Percentiles rank a stretch among this genome's conserved stretches.
These are phyloP conservation scores for Neostethus bicornis DNA, from an alignment of 2,797 vertebrate genomes.

Conservation along the genomic window DNA sequence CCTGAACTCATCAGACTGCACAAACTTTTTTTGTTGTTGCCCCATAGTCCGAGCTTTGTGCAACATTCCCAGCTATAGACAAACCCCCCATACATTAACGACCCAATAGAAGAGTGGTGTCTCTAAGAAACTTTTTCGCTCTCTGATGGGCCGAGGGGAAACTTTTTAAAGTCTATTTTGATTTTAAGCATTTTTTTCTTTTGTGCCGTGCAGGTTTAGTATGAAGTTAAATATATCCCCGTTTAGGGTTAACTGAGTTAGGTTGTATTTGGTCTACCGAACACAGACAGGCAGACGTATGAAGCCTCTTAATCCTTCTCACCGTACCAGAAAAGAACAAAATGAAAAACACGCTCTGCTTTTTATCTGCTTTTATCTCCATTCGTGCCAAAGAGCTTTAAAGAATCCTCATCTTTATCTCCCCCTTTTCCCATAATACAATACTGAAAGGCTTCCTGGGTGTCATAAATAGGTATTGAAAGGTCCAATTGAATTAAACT, in stretches of 20 bases:
- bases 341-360: constrained; percentile 74
- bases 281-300: constrained; percentile 55
- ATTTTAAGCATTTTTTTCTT: too few species aligned
- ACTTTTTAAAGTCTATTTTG: too few species aligned
- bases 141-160: too few species aligned
- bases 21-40: too few species aligned
- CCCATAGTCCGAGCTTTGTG: too few species aligned
- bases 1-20: too few species aligned
- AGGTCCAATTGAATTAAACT: constrained; percentile 85
- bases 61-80: too few species aligned
- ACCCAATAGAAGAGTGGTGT: too few species aligned
- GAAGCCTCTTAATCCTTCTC: constrained; percentile 69
- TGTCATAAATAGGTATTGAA: constrained; percentile 83
- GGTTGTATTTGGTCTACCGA: constrained; percentile 56
- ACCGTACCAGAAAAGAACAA: constrained; percentile 68
- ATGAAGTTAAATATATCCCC: constrained; percentile 36
- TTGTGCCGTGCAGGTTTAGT: constrained; percentile 15
- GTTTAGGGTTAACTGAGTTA: constrained; percentile 41
- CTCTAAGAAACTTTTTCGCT: too few species aligned
- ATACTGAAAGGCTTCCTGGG: constrained; percentile 80
- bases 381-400: constrained; percentile 74
- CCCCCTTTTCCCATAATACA: constrained; percentile 77
- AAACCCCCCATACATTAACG: too few species aligned
- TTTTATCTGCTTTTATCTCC: constrained; percentile 80
- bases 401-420: constrained; percentile 77